Evolutionary conservation across 2,888 invertebrate species (phyloP), one percentile per base, ranked within the genome.

Genomic region (Glaucopsyche alexis): DNA sequence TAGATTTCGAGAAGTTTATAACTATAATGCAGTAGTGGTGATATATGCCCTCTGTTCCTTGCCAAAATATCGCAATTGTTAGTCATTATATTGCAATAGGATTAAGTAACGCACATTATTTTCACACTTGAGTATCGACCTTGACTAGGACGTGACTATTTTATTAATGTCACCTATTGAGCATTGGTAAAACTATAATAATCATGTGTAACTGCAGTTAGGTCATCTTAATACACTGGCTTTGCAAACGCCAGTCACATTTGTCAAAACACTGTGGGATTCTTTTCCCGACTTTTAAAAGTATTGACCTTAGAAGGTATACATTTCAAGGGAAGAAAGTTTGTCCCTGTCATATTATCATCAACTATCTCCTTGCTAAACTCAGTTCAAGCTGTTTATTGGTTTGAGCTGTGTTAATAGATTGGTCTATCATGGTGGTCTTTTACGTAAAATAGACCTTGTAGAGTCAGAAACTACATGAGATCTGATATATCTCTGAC

Each of bases 71-170:
- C 60, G 60, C 60, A 60, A 60, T 13, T 7, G 60, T 60, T 60
- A 60, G 29, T 60, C 60, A 38, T 60, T 60, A 38, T 13, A 60
- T 29, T 60, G 60, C 60, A 60, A 60, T 38, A 60, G 13, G 60
- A 60, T 60, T 60, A 60, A 60, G 60, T 60, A 60, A 60, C 60
- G 60, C 29, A n/a, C 50, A 50, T n/a, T 29, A 29, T 60, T 60
- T 60, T 60, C 29, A 60, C 60, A 60, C 60, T 60, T 60, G 29
- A 60, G 29, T 29, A 38, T 60, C 60, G 29, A 60, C 60, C 60
- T 60, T 60, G 29, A 13, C 29, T 60, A 11, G 14, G 19, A 60
- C 60, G 60, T 60, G 60, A 60, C 60, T 60, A 60, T 60, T 60
- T 29, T 60, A 60, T 38, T 60, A 38, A 60, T 60, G 60, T 60